These are phyloP conservation scores for Steinernema feltiae DNA, from an alignment of 1,140 invertebrate species.

Conservation along the genomic window DNA sequence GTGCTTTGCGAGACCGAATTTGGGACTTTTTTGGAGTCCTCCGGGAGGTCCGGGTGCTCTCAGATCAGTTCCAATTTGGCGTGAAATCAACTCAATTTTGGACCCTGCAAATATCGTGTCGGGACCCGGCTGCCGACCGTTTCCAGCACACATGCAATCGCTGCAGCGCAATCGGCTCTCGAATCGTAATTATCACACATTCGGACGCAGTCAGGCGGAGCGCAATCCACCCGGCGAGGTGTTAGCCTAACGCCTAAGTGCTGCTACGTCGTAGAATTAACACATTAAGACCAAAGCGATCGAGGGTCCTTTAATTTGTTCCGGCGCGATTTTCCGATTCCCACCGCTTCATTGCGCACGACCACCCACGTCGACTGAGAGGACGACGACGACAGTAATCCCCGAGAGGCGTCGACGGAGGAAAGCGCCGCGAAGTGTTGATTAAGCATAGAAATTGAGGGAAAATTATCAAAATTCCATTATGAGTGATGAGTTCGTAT, in stretches of 20 bases:
- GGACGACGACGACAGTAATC: constrained; percentile 4
- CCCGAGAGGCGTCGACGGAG: not conserved
- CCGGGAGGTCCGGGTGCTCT: too few relatives aligned
- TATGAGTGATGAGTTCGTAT: constrained; percentile 14
- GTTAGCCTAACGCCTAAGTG: constrained; percentile 3
- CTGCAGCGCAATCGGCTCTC: not conserved
- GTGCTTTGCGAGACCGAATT: not conserved
- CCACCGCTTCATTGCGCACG: not conserved
- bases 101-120: too few relatives aligned
- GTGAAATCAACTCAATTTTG: too few relatives aligned
- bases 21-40: not conserved
- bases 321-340: not conserved
- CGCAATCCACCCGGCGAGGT: not conserved
- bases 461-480: constrained; percentile 14
- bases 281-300: constrained; percentile 15
- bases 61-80: too few relatives aligned
- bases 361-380: constrained; percentile 1
- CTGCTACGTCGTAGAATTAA: not conserved
- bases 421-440: constrained; percentile 1
- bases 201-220: not conserved
- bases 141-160: not conserved
- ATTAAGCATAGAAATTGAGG: constrained; percentile 15
- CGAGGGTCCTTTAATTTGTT: constrained; percentile 7
- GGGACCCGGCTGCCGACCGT: not conserved
- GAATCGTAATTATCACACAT: constrained; percentile 15